Evolutionary conservation across 2,113 vertebrate species (phyloP).

Genomic region (Silurus glanis): DNA sequence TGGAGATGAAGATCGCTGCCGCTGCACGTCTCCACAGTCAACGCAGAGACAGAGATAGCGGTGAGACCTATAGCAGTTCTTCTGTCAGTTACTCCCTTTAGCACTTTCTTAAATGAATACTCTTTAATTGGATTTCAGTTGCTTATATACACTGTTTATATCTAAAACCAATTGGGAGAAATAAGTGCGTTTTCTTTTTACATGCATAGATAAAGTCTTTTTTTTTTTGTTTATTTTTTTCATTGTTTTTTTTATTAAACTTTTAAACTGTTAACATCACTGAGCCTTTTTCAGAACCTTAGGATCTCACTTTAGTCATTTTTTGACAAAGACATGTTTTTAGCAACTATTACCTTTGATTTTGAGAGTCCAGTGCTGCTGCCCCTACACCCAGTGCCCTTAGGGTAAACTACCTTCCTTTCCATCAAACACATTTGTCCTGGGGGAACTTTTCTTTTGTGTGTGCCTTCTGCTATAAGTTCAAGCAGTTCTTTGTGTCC

Average conservation of each 20-base stretch:
- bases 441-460: not conserved
- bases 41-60: constrained; percentile 75
- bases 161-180: not conserved
- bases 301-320: constrained; percentile 8
- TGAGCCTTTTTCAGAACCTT: not conserved
- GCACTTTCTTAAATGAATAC: not conserved
- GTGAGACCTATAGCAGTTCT: constrained; percentile 55
- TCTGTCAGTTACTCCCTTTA: not conserved
- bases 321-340: constrained; percentile 6
- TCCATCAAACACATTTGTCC: constrained; percentile 6
- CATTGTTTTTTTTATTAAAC: not conserved
- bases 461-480: not conserved
- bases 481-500: not conserved
- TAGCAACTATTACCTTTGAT: constrained; percentile 4
- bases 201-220: not conserved
- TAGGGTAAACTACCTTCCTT: not conserved
- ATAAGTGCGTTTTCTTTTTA: not conserved
- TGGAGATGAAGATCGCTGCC: constrained; percentile 87
- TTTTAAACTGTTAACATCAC: not conserved
- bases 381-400: not conserved
- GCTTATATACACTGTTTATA: not conserved
- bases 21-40: constrained; percentile 79
- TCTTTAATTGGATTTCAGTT: not conserved
- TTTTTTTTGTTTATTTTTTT: not conserved
- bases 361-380: not conserved